phyloP scores from a whole-genome alignment of 2,113 vertebrate genomes.

The Engystomops pustulosus region DNA sequence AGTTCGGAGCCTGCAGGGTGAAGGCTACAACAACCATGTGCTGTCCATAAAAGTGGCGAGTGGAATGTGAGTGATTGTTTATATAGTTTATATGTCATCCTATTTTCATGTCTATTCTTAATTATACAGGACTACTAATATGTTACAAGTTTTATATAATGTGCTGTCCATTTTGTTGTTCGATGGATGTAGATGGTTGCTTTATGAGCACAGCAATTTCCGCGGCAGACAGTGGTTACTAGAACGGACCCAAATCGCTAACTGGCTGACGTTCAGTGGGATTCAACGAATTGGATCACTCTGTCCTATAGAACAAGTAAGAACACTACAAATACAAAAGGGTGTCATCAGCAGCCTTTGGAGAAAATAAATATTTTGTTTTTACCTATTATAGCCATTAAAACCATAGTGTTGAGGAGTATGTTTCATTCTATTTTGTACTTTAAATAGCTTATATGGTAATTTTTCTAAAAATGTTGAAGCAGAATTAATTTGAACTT shows the following conservation, averaged over 20 bases:
- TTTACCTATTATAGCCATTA: too few species aligned
- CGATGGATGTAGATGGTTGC: constrained; percentile 84
- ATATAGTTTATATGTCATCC: not conserved
- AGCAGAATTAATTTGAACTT: too few species aligned
- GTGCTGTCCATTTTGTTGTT: not conserved
- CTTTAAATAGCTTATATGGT: too few species aligned
- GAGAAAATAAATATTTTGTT: too few species aligned
- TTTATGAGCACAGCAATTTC: constrained; percentile 91
- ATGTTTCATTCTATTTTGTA: too few species aligned
- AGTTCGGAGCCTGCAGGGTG: constrained; percentile 79
- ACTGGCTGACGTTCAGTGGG: constrained; percentile 91
- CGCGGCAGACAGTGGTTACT: constrained; percentile 92
- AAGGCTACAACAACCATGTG: constrained; percentile 90
- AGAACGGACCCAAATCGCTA: constrained; percentile 87
- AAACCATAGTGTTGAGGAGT: too few species aligned
- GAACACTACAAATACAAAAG: constrained; percentile 30
- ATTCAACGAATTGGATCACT: constrained; percentile 85
- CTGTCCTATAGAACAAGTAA: constrained; percentile 88
- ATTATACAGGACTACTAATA: not conserved
- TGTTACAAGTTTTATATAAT: not conserved
- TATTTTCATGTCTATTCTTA: too few species aligned
- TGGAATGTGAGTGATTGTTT: constrained; percentile 79
- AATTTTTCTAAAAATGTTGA: too few species aligned
- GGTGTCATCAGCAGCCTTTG: too few species aligned
- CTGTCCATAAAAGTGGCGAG: constrained; percentile 87